Evolutionary conservation across 1,140 invertebrate species (phyloP).

Genomic region (Diuraphis noxia): DNA sequence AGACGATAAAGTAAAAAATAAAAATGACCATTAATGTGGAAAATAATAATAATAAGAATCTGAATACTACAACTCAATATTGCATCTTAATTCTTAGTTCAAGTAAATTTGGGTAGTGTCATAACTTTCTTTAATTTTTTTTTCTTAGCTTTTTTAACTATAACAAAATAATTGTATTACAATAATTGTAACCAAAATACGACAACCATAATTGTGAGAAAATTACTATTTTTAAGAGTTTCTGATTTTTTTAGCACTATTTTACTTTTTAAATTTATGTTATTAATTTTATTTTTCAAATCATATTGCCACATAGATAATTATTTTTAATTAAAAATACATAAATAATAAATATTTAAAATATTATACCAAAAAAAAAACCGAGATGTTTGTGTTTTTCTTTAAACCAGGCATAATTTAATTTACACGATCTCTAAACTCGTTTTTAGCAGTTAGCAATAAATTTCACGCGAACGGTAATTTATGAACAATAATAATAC

Average conservation of each 20-base stretch:
- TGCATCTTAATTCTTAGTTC: not conserved
- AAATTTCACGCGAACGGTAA: not conserved
- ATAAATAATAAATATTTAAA: not conserved
- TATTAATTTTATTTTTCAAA: not conserved
- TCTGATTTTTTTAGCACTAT: not conserved
- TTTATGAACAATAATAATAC: not conserved
- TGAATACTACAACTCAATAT: not conserved
- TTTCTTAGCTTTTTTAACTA: too few relatives aligned
- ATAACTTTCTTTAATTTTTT: too few relatives aligned
- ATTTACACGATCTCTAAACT: not conserved
- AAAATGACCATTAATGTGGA: not conserved
- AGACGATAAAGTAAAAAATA: not conserved
- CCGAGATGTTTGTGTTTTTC: not conserved
- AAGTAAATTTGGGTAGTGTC: not conserved
- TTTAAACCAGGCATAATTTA: not conserved
- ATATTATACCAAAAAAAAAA: not conserved
- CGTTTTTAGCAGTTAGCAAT: not conserved
- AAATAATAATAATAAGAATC: not conserved
- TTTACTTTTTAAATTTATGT: not conserved
- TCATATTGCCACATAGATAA: not conserved
- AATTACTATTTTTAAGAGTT: not conserved
- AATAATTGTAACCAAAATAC: not conserved
- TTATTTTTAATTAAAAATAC: not conserved
- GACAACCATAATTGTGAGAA: not conserved
- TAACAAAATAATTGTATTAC: too few relatives aligned